Evolutionary conservation across 2,888 invertebrate genomes (phyloP), one percentile per base, ranked within the genome.

Genomic region (Drosophila borborema): DNA sequence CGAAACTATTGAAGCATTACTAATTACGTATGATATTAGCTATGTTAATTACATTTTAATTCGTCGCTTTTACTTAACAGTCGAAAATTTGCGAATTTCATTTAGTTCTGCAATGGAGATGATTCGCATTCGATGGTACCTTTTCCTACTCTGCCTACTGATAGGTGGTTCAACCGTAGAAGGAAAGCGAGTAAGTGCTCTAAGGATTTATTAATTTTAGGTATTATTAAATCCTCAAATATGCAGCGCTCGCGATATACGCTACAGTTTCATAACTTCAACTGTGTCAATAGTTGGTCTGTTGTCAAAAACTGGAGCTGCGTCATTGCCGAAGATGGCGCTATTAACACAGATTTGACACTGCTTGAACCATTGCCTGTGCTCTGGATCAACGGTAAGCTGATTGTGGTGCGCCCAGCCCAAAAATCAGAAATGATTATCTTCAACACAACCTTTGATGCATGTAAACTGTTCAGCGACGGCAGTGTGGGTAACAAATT

Each of bases 241-340:
- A 34, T 49, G 2, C 14, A 77, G 76, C 54, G 67, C 9, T 9
- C 38, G n/a, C 77, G 64, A 2, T 72, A 72, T 38, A 10, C 12
- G n/a, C 3, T 77, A 14, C 8, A 51, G 8, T 77, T 51, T 55
- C n/a, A 65, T 4, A 46, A 10, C 2, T 64, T 66, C 23, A 63
- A 63, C 4, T 77, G 77, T 31, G 0, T 20, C 6, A 49, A n/a
- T 16, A 23, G 40, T 0, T 54, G 55, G 64, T 3, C 40, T 4
- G 10, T 5, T 6, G 0, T 54, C 3, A 45, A 9, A 0, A 69
- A 60, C n/a, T 0, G 54, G 0, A 65, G 10, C 48, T 78, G 73
- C 14, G 10, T 38, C 5, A 65, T 46, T 16, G 61, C 12, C 7
- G 40, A 59, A 1, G 20, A 66, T 64, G 28, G 16, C 16, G 36